These are phyloP conservation scores for Oncorhynchus kisutch DNA, from an alignment of 2,113 vertebrate genomes.

Conservation along the genomic window DNA sequence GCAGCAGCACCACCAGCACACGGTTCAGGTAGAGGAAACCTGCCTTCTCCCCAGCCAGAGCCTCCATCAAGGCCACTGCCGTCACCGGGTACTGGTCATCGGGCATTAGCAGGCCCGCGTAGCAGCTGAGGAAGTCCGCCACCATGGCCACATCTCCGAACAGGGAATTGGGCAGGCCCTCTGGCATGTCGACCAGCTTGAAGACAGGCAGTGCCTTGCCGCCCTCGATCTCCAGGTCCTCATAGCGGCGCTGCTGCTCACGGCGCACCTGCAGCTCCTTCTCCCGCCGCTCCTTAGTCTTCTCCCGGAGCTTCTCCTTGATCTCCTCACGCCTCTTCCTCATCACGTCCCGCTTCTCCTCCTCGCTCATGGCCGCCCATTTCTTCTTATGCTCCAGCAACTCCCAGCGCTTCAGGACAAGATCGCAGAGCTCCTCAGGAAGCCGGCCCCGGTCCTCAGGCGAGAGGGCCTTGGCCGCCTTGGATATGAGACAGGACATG, in stretches of 20 bases:
- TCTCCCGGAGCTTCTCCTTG: conserved; percentile 86
- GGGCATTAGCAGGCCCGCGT: conserved; percentile 86
- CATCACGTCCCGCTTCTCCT: conserved; percentile 85
- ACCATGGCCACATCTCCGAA: conserved; percentile 96
- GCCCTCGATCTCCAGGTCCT: conserved; percentile 90
- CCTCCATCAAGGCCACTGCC: conserved; percentile 88
- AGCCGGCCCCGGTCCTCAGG: conserved; percentile 86
- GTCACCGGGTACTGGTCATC: conserved; percentile 94
- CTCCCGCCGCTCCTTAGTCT: conserved; percentile 86
- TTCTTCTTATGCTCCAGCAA: conserved; percentile 87
- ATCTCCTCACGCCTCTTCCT: conserved; percentile 87
- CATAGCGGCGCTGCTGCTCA: conserved; percentile 87
- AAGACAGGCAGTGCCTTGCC: conserved; percentile 84
- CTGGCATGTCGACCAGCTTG: conserved; percentile 91
- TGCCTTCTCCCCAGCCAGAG: conserved; percentile 84
- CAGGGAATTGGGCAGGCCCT: conserved; percentile 90
- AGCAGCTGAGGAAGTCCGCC: conserved; percentile 92
- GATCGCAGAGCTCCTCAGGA: conserved; percentile 83
- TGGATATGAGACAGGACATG: conserved; percentile 87
- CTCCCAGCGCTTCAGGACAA: conserved; percentile 92
- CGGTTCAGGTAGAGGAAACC: conserved; percentile 93
- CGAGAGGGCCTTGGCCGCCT: conserved; percentile 87
- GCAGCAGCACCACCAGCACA: conserved; percentile 89
- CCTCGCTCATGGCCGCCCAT: conserved; percentile 92
- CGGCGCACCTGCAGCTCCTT: conserved; percentile 86